A percentile compares a stretch with the other conserved stretches of the same genome.
Evolutionary conservation across 23 tunicate species (phyloP).

Genomic region (Phallusia fumigata): DNA sequence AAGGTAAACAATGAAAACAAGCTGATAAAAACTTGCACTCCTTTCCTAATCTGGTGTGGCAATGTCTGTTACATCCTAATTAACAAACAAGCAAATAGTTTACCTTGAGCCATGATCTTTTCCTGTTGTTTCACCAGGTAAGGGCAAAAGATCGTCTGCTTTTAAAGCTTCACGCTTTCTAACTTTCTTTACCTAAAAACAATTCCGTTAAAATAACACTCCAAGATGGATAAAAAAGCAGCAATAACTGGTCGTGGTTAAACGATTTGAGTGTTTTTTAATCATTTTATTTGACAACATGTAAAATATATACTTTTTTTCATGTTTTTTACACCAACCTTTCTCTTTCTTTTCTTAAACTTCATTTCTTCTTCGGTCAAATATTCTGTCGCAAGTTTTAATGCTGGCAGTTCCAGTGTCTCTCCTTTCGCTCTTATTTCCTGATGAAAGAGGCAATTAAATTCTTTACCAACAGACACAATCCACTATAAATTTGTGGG

Average conservation of each 20-base stretch:
- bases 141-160: slow-evolving; percentile 80
- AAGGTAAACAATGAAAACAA: too few species aligned
- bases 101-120: slow-evolving; percentile 70
- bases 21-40: too few species aligned
- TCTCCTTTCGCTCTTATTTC: slow-evolving; percentile 92
- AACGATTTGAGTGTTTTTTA: too few species aligned
- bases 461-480: too few species aligned
- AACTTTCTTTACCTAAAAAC: slow-evolving; percentile 39
- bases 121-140: slow-evolving; percentile 52
- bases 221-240: too few species aligned
- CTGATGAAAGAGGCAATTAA: slow-evolving; percentile 21
- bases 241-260: background rate
- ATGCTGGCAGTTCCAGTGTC: slow-evolving; percentile 53
- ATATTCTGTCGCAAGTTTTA: slow-evolving; percentile 85
- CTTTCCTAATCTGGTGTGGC: too few species aligned
- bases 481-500: too few species aligned
- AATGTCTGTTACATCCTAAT: too few species aligned
- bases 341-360: slow-evolving; percentile 65
- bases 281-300: too few species aligned
- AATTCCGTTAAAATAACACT: too few species aligned
- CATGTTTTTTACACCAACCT: slow-evolving; percentile 36
- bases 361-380: slow-evolving; percentile 84
- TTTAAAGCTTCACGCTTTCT: slow-evolving; percentile 56
- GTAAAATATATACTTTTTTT: too few species aligned
- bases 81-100: background rate